Evolutionary conservation across 2,888 invertebrate species (phyloP), one percentile per base, ranked within the genome.

Genomic region (Trissolcus brochymenae): DNA sequence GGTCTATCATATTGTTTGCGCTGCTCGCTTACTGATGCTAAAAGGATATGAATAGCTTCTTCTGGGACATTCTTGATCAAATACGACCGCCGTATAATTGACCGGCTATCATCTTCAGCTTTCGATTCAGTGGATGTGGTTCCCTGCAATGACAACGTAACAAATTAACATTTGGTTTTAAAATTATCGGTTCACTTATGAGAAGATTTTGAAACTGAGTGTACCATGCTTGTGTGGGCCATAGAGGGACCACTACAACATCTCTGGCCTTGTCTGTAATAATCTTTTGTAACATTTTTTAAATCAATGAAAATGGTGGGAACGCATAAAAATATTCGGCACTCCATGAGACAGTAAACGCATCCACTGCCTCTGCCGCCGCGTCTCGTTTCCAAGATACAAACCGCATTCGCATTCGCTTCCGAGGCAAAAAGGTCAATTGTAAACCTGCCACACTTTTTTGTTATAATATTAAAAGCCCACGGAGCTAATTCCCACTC

Each of bases 341-440:
- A 9, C 13, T 14, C 73, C 80, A 75, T 7, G 80, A 41, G 1
- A 80, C 17, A 9, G 82, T 83, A 59, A 84, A 84, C 4, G 83
- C 83, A 70, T 85, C 82, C 4, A 84, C 64, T 16, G 64, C 54
- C 11, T 60, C 43, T 1, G 82, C 72, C 9, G 81, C 77, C n/a
- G 83, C 80, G 65, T 84, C 82, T 54, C 62, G 71, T 21, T 68
- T 50, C 81, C 83, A 84, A 11, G 84, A 85, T 19, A 83, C 43
- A 54, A 80, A 84, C 56, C 65, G 80, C 83, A 84, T 73, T 73
- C 13, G 49, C 17, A 60, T 60, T 60, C 7, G 7, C 4, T 6
- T 16, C 53, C 7, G 82, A 79, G 13, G 84, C 82, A 75, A 84
- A 84, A 9, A 83, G 64, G 59, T 85, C 83, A 40, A 81, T 81